A percentile compares a stretch with the other conserved stretches of the same genome.
These are phyloP conservation scores for Cyphomyrus plagiostoma DNA, from an alignment of 2,113 vertebrate genomes.

Conservation along the genomic window DNA sequence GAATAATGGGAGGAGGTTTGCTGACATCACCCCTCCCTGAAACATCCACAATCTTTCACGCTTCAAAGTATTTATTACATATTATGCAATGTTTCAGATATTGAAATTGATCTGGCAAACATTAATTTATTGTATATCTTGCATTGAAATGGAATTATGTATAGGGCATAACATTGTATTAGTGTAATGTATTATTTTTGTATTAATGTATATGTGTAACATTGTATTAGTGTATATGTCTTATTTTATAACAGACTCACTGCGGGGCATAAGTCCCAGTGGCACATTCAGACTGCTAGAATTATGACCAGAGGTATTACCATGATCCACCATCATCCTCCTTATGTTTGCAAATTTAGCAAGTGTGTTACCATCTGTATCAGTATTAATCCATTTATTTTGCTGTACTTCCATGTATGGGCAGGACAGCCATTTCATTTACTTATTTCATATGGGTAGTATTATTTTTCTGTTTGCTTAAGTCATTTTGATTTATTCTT, in stretches of 20 bases:
- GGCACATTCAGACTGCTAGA: background rate
- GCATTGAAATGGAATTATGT: background rate
- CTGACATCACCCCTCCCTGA: background rate
- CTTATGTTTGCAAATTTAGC: background rate
- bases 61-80: background rate
- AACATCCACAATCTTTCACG: background rate
- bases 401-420: background rate
- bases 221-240: background rate
- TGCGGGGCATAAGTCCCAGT: background rate
- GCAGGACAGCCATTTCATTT: background rate
- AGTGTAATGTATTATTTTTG: too few species aligned
- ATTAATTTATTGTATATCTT: background rate
- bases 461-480: background rate
- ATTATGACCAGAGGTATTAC: background rate
- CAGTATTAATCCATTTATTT: background rate
- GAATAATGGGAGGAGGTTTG: background rate
- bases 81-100: background rate
- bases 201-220: too few species aligned
- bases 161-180: background rate
- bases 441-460: background rate
- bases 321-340: background rate
- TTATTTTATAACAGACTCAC: background rate
- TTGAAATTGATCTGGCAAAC: background rate
- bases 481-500: background rate
- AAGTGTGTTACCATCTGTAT: background rate